phyloP scores from a whole-genome alignment of 2,888 invertebrate species.

The Apotomis turbidana region DNA sequence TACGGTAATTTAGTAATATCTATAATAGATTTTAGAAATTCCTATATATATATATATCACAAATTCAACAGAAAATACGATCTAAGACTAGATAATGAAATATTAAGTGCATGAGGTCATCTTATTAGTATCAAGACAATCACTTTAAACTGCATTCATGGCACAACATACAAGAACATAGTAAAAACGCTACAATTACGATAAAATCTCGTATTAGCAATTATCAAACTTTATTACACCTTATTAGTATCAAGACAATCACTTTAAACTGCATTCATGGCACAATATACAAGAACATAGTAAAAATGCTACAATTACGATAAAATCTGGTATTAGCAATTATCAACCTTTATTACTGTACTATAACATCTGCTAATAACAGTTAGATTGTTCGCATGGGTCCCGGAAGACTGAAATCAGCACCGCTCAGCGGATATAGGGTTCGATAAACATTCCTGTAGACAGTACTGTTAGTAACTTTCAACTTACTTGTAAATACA shows the following conservation, averaged over 20 bases:
- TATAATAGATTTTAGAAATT: too few relatives aligned
- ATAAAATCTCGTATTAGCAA: not conserved
- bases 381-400: not conserved
- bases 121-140: not conserved
- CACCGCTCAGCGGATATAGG: constrained; percentile 30
- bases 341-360: not conserved
- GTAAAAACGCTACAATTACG: not conserved
- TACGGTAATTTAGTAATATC: too few relatives aligned
- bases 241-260: too few relatives aligned
- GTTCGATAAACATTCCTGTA: constrained; percentile 32
- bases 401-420: constrained; percentile 35
- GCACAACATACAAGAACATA: not conserved
- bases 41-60: not conserved
- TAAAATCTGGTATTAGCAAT: not conserved
- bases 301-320: not conserved
- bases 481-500: constrained; percentile 29
- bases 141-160: not conserved
- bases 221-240: not conserved
- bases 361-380: not conserved
- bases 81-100: not conserved
- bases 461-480: constrained; percentile 11
- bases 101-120: not conserved
- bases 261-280: not conserved
- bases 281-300: not conserved
- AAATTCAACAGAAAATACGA: not conserved